Evolutionary conservation across 1,140 invertebrate genomes (phyloP), one percentile per base, ranked within the genome.

Genomic region (Patella vulgata): DNA sequence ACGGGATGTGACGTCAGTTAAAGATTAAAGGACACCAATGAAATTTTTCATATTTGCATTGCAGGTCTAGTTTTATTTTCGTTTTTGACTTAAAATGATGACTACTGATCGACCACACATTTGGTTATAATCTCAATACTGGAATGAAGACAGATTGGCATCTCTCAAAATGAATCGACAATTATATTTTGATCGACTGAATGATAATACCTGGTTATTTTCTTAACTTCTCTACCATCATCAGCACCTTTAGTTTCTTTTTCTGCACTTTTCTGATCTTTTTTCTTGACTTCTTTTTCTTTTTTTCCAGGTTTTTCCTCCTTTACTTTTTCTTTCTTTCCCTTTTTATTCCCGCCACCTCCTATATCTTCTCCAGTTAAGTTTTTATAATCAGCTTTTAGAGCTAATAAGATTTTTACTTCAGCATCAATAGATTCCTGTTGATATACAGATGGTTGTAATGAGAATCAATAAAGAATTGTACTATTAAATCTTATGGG

Each of bases 321-420:
- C 27, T 53, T 54, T 50, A 61, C 63, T 71, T 74, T 75, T 17
- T 70, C 70, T 52, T 75, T 79, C 68, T 72, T 80, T 70, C 73
- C 85, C 58, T 70, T 75, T 53, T 64, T 74, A 62, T 58, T 55
- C 44, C 70, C 61, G 25, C 69, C 70, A 59, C 74, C 70, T 54
- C 67, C 62, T 11, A 77, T 59, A 53, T 93, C 91, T 43, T 86
- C 85, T 5, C 91, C 92, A 4, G 91, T 91, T 25, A 88, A 74
- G 46, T 86, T 84, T 85, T 95, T 95, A 78, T 89, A 94, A 50
- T 91, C 85, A 0, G 84, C 82, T 82, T 94, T 94, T n/a, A 94
- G 79, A 12, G 74, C 75, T 17, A 91, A 78, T 30, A 92, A 78
- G 28, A 73, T 77, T 72, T 91, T 87, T 1, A 91, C 89, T 64